phyloP scores from a whole-genome alignment of 1,140 invertebrate genomes.

The Conopomorpha cramerella region DNA sequence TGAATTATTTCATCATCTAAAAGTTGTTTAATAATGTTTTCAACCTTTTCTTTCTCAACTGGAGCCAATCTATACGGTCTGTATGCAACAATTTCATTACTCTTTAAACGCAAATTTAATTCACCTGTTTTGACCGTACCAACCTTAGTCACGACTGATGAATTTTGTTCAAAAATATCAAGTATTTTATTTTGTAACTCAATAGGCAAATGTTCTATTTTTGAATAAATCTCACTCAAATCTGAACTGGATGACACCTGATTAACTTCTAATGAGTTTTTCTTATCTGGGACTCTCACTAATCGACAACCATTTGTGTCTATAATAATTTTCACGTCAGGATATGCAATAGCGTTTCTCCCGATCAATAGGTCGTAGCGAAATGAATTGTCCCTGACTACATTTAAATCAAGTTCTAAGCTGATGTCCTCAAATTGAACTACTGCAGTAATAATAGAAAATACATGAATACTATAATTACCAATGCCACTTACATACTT shows the following conservation, averaged over 20 bases:
- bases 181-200: neutral
- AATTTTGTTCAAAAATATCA: neutral
- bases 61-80: slow-evolving; percentile 9
- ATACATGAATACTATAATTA: neutral
- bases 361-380: neutral
- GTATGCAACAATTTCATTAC: neutral
- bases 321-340: neutral
- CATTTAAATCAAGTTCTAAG: neutral
- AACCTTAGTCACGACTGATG: neutral
- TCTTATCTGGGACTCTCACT: too few species aligned
- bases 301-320: neutral
- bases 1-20: slow-evolving; percentile 4
- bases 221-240: neutral
- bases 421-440: neutral
- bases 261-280: too few species aligned
- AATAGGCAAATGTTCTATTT: neutral
- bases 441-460: neutral
- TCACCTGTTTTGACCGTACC: neutral
- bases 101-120: neutral
- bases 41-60: slow-evolving; percentile 5
- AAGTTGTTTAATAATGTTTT: slow-evolving; percentile 5
- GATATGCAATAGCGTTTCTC: neutral
- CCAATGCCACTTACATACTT: neutral
- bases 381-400: neutral
- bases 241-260: too few species aligned